Conservation (phyloP, 1,140 invertebrate genomes). For the Philaenus spumarius region DNA sequence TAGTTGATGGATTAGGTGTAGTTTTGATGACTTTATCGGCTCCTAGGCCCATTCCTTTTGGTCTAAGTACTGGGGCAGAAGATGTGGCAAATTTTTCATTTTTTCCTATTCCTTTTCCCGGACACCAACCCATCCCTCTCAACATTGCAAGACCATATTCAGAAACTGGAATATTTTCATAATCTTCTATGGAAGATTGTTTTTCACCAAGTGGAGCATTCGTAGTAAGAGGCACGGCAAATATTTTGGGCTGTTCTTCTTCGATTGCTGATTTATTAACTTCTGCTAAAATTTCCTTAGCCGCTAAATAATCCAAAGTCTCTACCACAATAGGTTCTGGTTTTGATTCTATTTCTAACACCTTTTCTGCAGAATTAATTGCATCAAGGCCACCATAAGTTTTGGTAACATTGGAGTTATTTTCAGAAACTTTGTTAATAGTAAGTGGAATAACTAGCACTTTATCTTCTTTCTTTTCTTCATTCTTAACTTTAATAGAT, state of each 20-base stretch:
- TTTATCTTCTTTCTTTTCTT: constrained; percentile 12
- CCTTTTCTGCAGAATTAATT: too few relatives aligned
- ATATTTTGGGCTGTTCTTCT: constrained; percentile 33
- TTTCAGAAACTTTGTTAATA: background rate
- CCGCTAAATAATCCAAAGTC: constrained; percentile 45
- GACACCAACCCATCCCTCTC: constrained; percentile 90
- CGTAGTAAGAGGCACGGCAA: constrained; percentile 46
- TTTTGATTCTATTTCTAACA: too few relatives aligned
- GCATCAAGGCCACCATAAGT: too few relatives aligned
- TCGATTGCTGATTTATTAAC: constrained; percentile 34
- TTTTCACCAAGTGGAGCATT: constrained; percentile 46
- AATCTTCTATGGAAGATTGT: constrained; percentile 77
- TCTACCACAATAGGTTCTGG: constrained; percentile 29
- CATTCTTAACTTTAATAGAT: constrained; percentile 50
- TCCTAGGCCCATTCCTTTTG: constrained; percentile 87
- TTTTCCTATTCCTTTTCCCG: constrained; percentile 61
- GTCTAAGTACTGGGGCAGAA: constrained; percentile 56
- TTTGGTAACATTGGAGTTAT: too few relatives aligned
- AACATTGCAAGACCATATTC: constrained; percentile 88
- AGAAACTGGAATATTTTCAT: constrained; percentile 81
- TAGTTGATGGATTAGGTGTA: constrained; percentile 33
- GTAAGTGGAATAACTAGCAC: constrained; percentile 25
- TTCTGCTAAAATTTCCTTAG: constrained; percentile 49
- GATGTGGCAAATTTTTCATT: constrained; percentile 40
- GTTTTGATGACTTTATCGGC: constrained; percentile 61